phyloP scores from a whole-genome alignment of 1,140 invertebrate species.

The Drosophila bipectinata region DNA sequence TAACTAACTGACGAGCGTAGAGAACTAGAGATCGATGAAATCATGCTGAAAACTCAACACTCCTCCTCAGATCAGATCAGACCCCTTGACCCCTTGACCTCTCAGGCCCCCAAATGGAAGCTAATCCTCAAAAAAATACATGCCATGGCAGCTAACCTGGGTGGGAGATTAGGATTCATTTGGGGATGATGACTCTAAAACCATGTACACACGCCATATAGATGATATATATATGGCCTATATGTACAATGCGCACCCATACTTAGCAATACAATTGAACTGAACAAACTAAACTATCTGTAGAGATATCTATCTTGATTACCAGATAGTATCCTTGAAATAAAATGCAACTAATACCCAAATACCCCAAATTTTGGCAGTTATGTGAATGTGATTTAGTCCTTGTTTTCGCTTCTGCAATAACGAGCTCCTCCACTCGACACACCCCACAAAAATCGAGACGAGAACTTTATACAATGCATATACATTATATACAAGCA shows the following conservation, averaged over 20 bases:
- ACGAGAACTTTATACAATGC: constrained; percentile 73
- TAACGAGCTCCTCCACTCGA: constrained; percentile 25
- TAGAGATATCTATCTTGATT: constrained; percentile 33
- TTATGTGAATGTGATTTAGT: constrained; percentile 68
- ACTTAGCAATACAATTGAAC: constrained; percentile 58
- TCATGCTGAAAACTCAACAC: constrained; percentile 64
- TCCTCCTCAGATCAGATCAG: constrained; percentile 8
- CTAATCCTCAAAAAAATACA: too few relatives aligned
- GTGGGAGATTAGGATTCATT: constrained; percentile 10
- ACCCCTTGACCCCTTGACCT: constrained; percentile 2
- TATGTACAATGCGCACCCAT: constrained; percentile 43
- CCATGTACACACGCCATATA: constrained; percentile 28
- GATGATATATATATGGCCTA: constrained; percentile 15
- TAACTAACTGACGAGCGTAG: constrained; percentile 53
- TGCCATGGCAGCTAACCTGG: constrained; percentile 26
- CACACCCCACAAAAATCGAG: constrained; percentile 17
- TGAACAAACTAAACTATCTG: constrained; percentile 66
- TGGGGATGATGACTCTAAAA: constrained; percentile 14
- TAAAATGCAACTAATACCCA: constrained; percentile 16
- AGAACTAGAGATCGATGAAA: constrained; percentile 48
- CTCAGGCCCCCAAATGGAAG: not conserved
- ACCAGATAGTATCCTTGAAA: constrained; percentile 57
- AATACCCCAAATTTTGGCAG: constrained; percentile 26
- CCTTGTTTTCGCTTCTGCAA: constrained; percentile 71
- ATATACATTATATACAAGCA: constrained; percentile 50